These are phyloP conservation scores for Heteropelma amictum DNA, from an alignment of 2,888 invertebrate genomes.

Conservation along the genomic window DNA sequence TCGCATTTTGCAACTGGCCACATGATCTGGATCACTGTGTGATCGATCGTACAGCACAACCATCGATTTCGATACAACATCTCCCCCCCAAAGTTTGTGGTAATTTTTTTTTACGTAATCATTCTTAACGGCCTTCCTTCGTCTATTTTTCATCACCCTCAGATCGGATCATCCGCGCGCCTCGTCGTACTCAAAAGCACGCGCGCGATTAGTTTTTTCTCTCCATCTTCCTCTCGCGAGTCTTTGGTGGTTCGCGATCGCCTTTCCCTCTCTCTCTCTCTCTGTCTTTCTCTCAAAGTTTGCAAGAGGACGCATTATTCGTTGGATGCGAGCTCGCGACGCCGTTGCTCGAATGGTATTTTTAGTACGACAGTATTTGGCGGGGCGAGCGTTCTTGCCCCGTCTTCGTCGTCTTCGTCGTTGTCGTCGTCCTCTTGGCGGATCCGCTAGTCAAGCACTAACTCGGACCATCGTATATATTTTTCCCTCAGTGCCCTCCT, in stretches of 20 bases:
- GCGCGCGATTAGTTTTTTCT: constrained; percentile 49
- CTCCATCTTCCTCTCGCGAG: constrained; percentile 31
- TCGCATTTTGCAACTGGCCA: constrained; percentile 38
- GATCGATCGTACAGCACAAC: constrained; percentile 17
- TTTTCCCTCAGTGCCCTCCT: constrained; percentile 4
- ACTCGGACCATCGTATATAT: constrained; percentile 39
- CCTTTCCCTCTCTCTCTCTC: constrained; percentile 22
- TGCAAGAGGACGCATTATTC: constrained; percentile 66
- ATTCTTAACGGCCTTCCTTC: constrained; percentile 55
- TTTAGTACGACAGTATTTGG: constrained; percentile 77
- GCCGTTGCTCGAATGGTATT: constrained; percentile 70
- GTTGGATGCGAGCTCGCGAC: constrained; percentile 66
- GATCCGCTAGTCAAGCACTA: constrained; percentile 43
- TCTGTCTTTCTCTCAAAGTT: constrained; percentile 33
- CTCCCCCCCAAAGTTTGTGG: constrained; percentile 9
- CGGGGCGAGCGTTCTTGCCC: constrained; percentile 69
- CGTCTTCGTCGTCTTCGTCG: constrained; percentile 61
- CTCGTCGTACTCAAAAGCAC: constrained; percentile 11
- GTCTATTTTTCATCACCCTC: constrained; percentile 54
- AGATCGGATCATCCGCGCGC: constrained; percentile 44
- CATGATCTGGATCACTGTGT: neutral
- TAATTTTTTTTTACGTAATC: constrained; percentile 70
- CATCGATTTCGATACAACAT: neutral
- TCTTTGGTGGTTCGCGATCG: neutral
- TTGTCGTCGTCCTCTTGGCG: constrained; percentile 51